These are phyloP conservation scores for Argyra leucocephala DNA, from an alignment of 2,888 invertebrate genomes.

Conservation along the genomic window DNA sequence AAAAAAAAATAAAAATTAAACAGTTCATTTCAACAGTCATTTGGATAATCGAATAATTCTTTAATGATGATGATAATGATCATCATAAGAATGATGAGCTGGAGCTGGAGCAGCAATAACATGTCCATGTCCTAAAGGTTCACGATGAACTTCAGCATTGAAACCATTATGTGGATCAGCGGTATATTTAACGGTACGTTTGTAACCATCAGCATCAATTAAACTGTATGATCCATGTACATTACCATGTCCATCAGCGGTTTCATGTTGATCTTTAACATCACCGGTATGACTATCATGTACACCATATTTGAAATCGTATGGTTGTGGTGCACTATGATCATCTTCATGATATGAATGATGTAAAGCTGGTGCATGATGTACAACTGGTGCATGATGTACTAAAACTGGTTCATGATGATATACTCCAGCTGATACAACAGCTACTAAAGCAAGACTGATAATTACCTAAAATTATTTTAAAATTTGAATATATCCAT, in stretches of 20 bases:
- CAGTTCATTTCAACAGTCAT: neutral
- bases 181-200: slow-evolving; percentile 48
- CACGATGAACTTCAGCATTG: slow-evolving; percentile 49
- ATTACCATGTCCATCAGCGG: slow-evolving; percentile 45
- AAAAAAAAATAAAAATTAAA: too few relatives aligned
- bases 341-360: slow-evolving; percentile 26
- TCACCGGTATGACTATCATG: slow-evolving; percentile 49
- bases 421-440: slow-evolving; percentile 7
- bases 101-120: slow-evolving; percentile 32
- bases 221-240: slow-evolving; percentile 49
- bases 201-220: slow-evolving; percentile 48
- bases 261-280: slow-evolving; percentile 46
- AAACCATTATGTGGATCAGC: slow-evolving; percentile 49
- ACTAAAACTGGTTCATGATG: slow-evolving; percentile 9
- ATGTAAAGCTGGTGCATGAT: neutral
- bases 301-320: slow-evolving; percentile 47
- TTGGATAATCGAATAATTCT: neutral
- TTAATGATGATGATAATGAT: slow-evolving; percentile 7
- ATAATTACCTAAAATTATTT: neutral
- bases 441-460: neutral
- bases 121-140: slow-evolving; percentile 41
- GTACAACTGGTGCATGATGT: slow-evolving; percentile 13
- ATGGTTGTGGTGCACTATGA: slow-evolving; percentile 44
- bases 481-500: neutral
- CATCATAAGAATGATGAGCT: slow-evolving; percentile 22